Evolutionary conservation across 1,140 invertebrate species (phyloP).

Genomic region (Calycopis cecrops): DNA sequence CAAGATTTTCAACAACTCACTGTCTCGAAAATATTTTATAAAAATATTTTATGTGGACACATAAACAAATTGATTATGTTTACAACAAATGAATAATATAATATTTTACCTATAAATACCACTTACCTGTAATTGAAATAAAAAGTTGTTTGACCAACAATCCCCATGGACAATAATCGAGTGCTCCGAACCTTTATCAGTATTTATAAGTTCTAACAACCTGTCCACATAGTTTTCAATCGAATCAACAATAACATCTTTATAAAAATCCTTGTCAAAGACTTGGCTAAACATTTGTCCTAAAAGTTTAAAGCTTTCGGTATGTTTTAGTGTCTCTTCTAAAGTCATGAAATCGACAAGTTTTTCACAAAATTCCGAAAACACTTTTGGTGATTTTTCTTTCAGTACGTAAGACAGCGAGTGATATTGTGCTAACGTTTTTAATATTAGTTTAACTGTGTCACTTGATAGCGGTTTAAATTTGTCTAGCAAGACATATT

Average conservation of each 20-base stretch:
- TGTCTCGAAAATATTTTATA: too few species aligned
- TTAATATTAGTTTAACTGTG: slow-evolving; percentile 63
- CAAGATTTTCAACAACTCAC: too few species aligned
- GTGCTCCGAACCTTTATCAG: slow-evolving; percentile 11
- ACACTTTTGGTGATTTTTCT: slow-evolving; percentile 41
- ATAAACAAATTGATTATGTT: too few species aligned
- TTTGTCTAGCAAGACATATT: slow-evolving; percentile 67
- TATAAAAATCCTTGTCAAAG: slow-evolving; percentile 3
- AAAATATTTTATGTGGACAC: too few species aligned
- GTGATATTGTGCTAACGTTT: slow-evolving; percentile 75
- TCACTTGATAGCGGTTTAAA: slow-evolving; percentile 56
- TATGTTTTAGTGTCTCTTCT: background rate
- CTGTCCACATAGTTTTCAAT: slow-evolving; percentile 3
- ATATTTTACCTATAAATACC: too few species aligned
- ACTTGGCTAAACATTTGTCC: slow-evolving; percentile 5
- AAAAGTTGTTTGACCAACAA: slow-evolving; percentile 12
- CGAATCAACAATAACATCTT: background rate
- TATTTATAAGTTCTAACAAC: background rate
- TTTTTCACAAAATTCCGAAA: slow-evolving; percentile 30
- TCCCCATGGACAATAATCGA: slow-evolving; percentile 14
- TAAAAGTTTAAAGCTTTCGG: background rate
- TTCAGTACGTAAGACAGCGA: slow-evolving; percentile 72
- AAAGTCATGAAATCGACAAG: background rate
- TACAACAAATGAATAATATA: too few species aligned
- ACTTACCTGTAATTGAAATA: slow-evolving; percentile 13